Evolutionary conservation across 2,113 vertebrate genomes (phyloP).

Genomic region (Heloderma charlesbogerti): DNA sequence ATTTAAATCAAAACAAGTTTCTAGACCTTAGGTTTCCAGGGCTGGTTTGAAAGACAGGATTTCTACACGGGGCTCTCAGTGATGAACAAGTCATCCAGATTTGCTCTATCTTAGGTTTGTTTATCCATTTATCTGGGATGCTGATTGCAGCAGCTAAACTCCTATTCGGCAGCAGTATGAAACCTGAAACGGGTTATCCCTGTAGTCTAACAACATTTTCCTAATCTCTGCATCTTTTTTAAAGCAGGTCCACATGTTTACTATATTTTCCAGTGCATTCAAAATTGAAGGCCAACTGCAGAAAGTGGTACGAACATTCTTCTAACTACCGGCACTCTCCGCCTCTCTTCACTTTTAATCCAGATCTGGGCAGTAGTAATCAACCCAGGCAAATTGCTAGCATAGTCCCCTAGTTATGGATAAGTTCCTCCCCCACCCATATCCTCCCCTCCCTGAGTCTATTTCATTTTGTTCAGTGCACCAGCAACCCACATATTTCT

Average conservation of each 20-base stretch:
- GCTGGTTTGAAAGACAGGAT: not conserved
- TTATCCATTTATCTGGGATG: slow-evolving; percentile 22
- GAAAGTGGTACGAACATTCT: slow-evolving; percentile 44
- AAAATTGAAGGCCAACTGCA: slow-evolving; percentile 60
- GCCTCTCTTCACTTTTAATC: slow-evolving; percentile 2
- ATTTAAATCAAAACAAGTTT: slow-evolving; percentile 24
- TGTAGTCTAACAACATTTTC: slow-evolving; percentile 67
- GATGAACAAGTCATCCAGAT: not conserved
- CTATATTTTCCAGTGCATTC: slow-evolving; percentile 46
- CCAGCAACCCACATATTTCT: not conserved
- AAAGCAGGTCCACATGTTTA: slow-evolving; percentile 64
- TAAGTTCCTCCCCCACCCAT: not conserved
- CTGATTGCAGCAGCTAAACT: slow-evolving; percentile 31
- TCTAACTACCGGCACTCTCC: slow-evolving; percentile 31
- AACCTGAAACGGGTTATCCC: slow-evolving; percentile 68
- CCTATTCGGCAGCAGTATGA: slow-evolving; percentile 52
- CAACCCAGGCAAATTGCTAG: not conserved
- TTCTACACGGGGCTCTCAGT: not conserved
- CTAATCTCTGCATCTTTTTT: slow-evolving; percentile 72
- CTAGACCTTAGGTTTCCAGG: slow-evolving; percentile 2
- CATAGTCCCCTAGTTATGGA: not conserved
- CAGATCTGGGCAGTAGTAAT: not conserved
- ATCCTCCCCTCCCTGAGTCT: not conserved
- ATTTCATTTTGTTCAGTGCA: not conserved
- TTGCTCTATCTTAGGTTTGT: not conserved